A percentile compares a stretch with the other conserved stretches of the same genome.
phyloP scores from a whole-genome alignment of 2,113 vertebrate species.

The Tapirus terrestris region DNA sequence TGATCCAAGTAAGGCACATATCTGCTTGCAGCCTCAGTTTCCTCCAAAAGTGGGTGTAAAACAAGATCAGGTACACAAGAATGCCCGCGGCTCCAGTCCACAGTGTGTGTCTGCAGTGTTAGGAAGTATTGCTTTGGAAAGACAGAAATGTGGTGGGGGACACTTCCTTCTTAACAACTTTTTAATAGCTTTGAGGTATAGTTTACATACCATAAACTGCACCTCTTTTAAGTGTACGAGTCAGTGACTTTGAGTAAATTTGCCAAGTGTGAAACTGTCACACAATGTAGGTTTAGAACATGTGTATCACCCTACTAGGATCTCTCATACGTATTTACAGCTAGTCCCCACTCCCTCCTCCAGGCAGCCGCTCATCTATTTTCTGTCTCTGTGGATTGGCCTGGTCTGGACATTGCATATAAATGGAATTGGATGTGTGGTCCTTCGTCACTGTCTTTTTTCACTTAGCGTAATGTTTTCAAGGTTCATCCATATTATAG shows the following conservation, averaged over 20 bases:
- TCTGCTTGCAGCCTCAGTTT: background rate
- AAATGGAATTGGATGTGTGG: too few relatives aligned
- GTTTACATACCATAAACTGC: background rate
- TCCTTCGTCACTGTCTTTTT: background rate
- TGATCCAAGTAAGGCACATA: background rate
- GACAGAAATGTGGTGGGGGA: background rate
- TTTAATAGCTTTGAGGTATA: background rate
- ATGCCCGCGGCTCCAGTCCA: accelerated
- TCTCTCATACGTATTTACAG: background rate
- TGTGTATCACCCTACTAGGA: background rate
- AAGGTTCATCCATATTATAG: background rate
- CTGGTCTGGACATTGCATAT: background rate
- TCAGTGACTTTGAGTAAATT: background rate
- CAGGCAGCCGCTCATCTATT: background rate
- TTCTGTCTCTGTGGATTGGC: background rate
- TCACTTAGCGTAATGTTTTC: background rate
- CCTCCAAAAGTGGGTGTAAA: background rate
- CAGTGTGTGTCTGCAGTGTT: background rate
- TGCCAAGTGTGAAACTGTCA: background rate
- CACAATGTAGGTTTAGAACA: background rate
- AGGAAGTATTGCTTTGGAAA: background rate
- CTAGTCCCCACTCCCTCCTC: background rate
- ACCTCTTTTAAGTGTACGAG: background rate
- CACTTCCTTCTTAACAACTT: background rate
- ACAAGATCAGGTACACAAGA: background rate